A percentile compares a stretch with the other conserved stretches of the same genome.
These are phyloP conservation scores for Drosophila gunungcola DNA, from an alignment of 1,140 invertebrate genomes.

Conservation along the genomic window DNA sequence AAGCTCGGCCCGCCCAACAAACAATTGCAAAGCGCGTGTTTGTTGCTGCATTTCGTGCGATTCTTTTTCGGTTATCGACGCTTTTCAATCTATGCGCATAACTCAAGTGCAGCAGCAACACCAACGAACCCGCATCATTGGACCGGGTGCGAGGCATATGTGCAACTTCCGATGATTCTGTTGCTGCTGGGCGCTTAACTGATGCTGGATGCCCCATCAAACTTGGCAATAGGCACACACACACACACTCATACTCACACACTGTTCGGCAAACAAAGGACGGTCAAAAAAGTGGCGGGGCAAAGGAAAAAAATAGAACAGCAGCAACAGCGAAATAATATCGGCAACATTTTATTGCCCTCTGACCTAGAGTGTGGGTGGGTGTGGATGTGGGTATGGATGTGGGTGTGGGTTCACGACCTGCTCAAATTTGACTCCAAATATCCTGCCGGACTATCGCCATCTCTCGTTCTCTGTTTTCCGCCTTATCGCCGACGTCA, in stretches of 20 bases:
- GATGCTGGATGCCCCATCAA: slow-evolving; percentile 72
- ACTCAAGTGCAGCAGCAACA: slow-evolving; percentile 78
- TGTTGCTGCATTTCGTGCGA: slow-evolving; percentile 66
- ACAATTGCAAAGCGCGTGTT: slow-evolving; percentile 57
- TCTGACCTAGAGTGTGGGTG: slow-evolving; percentile 61
- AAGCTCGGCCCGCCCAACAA: slow-evolving; percentile 19
- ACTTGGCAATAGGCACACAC: slow-evolving; percentile 72
- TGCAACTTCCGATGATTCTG: slow-evolving; percentile 69
- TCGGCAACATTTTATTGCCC: slow-evolving; percentile 83
- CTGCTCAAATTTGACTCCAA: slow-evolving; percentile 74
- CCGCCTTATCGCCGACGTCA: slow-evolving; percentile 76
- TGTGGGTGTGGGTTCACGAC: slow-evolving; percentile 33
- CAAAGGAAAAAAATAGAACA: slow-evolving; percentile 59
- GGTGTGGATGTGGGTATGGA: not conserved
- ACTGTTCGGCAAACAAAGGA: slow-evolving; percentile 27
- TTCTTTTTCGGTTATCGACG: slow-evolving; percentile 80
- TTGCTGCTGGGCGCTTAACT: slow-evolving; percentile 61
- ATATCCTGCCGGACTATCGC: slow-evolving; percentile 65
- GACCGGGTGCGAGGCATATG: slow-evolving; percentile 65
- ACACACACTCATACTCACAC: slow-evolving; percentile 10
- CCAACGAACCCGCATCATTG: slow-evolving; percentile 68
- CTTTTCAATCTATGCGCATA: slow-evolving; percentile 83
- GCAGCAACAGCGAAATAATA: slow-evolving; percentile 73
- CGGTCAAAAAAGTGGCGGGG: slow-evolving; percentile 5
- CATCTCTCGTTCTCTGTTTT: slow-evolving; percentile 37